Evolutionary conservation across 2,113 vertebrate genomes (phyloP).

Genomic region (Neolamprologus falcicula): DNA sequence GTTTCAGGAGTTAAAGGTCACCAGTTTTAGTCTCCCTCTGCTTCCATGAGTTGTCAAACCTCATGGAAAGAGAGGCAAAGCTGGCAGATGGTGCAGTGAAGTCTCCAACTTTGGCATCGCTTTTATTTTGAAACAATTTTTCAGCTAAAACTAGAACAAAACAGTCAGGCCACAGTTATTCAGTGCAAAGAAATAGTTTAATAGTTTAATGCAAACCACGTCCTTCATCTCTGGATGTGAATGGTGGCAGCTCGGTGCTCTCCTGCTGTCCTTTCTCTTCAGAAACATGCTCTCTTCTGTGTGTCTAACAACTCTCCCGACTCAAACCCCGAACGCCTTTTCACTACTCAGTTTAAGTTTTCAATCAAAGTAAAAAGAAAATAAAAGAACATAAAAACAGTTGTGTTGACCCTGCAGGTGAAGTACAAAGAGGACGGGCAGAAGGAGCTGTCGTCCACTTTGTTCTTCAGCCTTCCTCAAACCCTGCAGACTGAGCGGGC

Average conservation of each 20-base stretch:
- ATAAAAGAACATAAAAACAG: background rate
- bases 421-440: conserved; percentile 47
- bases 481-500: conserved; percentile 45
- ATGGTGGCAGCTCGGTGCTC: background rate
- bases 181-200: fast-evolving
- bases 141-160: background rate
- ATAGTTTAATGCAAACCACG: background rate
- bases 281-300: background rate
- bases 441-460: conserved; percentile 15
- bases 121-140: background rate
- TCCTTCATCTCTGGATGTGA: background rate
- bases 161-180: background rate
- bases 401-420: conserved; percentile 14
- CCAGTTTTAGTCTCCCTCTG: background rate
- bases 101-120: background rate
- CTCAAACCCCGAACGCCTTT: background rate
- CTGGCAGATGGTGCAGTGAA: background rate
- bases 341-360: background rate
- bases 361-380: background rate
- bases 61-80: background rate
- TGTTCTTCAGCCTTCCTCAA: conserved; percentile 47
- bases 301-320: background rate
- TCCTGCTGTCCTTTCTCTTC: background rate
- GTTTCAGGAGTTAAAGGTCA: background rate
- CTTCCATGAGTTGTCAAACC: background rate